Evolutionary conservation across 2,113 vertebrate genomes (phyloP), one percentile per base, ranked within the genome.

Genomic region (Vimba vimba): DNA sequence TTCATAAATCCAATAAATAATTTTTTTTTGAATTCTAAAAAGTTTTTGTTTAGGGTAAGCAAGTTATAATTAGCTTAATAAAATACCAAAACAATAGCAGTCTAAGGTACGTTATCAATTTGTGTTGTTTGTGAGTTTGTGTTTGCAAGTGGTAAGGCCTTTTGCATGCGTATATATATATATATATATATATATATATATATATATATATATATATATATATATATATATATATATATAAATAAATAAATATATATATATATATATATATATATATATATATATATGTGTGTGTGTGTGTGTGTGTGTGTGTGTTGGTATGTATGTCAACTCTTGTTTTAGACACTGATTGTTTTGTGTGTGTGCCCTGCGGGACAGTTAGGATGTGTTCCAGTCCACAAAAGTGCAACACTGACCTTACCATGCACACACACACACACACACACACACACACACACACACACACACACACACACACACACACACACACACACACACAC

Each of bases 311-410:
- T 73, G 36, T n/a, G 21, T 52, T 19, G n/a, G 45, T 55, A 55
- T 55, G 50, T 52, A 21, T 1, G 47, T 77, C 45, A 36, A 25
- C 45, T 68, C 75, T 84, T 60, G 82, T 82, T 89, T 85, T 88
- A 88, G 82, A 79, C 30, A 76, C 69, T 39, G 82, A 81, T 81
- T 88, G 75, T 84, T 86, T 76, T 55, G 81, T 88, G 87, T 71
- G 64, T 71, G 64, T 62, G 68, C 73, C 80, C 81, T 73, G 64
- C 27, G 45, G 76, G 81, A 84, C 6, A 23, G 81, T 80, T 43
- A 52, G 64, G 60, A 73, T 19, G 71, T 47, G 11, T 39, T 79
- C 79, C 62, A 87, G 81, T 62, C 82, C 85, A 82, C 85, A 85
- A 73, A 17, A 86, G 86, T 85, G 82, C 75, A 85, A 30, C 60